A percentile compares a stretch with the other conserved stretches of the same genome.
Conservation (phyloP, 2,888 invertebrate species). For the Meliscaeva auricollis region DNA sequence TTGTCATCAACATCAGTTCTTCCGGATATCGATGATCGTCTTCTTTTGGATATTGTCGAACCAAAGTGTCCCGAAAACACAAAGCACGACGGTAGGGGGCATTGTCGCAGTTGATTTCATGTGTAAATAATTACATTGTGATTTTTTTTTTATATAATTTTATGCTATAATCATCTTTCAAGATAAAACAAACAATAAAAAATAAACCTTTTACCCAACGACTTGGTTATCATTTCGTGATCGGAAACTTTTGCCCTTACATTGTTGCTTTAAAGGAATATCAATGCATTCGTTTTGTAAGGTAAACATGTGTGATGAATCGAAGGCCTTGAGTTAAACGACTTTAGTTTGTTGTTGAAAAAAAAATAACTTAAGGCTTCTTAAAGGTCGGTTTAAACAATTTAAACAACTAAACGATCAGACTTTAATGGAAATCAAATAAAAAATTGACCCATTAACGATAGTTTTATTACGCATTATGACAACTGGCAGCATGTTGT, state of each 20-base stretch:
- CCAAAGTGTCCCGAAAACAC: slow-evolving; percentile 52
- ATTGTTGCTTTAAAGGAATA: background rate
- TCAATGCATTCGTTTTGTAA: slow-evolving; percentile 7
- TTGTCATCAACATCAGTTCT: slow-evolving; percentile 41
- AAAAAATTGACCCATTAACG: background rate
- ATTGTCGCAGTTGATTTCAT: slow-evolving; percentile 49
- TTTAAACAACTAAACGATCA: background rate
- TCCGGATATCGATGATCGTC: slow-evolving; percentile 77
- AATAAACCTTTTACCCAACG: slow-evolving; percentile 13
- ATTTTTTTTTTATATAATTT: slow-evolving; percentile 26
- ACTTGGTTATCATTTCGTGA: slow-evolving; percentile 44
- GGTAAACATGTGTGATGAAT: slow-evolving; percentile 38
- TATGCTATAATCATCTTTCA: slow-evolving; percentile 26
- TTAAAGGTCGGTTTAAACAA: slow-evolving; percentile 27
- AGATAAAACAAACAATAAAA: slow-evolving; percentile 2
- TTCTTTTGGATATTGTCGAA: slow-evolving; percentile 76
- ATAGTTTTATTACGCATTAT: background rate
- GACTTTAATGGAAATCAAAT: background rate
- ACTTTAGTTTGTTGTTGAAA: slow-evolving; percentile 6
- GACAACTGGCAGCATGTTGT: background rate
- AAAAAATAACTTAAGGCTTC: background rate
- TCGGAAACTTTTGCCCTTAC: slow-evolving; percentile 6
- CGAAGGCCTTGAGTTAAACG: slow-evolving; percentile 26
- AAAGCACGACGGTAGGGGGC: slow-evolving; percentile 46
- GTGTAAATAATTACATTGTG: slow-evolving; percentile 4